Evolutionary conservation across 2,113 vertebrate genomes (phyloP), one percentile per base, ranked within the genome.

Genomic region (Phalacrocorax pelagicus): DNA sequence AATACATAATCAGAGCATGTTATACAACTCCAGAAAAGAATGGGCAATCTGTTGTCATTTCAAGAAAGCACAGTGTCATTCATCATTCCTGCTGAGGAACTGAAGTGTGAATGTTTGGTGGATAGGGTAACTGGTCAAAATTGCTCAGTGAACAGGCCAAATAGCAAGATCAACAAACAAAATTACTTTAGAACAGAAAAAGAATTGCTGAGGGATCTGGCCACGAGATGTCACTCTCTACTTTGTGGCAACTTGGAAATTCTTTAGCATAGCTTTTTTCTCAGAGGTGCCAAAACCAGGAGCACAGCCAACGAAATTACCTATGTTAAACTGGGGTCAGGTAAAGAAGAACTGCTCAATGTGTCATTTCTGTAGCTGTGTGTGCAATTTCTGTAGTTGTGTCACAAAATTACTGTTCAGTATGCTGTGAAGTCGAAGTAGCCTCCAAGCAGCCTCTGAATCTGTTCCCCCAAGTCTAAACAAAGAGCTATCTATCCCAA

Each of bases 171-270:
- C 40, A 83, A 62, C 46, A 49, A 59, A 72, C 40, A 58, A 23
- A 62, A 51, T 2, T 9, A 34, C 27, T 75, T 18, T 23, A 34
- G 40, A 82, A 65, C 15, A 81, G 36, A 49, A 67, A n/a, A 51
- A 55, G 27, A 85, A 62, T 0, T 54, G 34, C 61, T 83, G 54
- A 74, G 24, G 54, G 11, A 59, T 82, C n/a, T 74, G 80, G 40
- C 94, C 95, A 95, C 69, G 7, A 97, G 87, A 94, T 94, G 95
- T 92, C 96, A 94, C 94, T 70, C 81, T 96, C 81, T 44, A 4
- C 86, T 81, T 77, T 13, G 71, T 30, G 59, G 52, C 40, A 91
- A 23, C 30, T 27, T 27, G 26, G 38, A 65, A 52, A 69, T 49
- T 59, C 34, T 32, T 32, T 8, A 47, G 15, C 23, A 8, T 20